Evolutionary conservation across 2,888 invertebrate genomes (phyloP).

Genomic region (Platerodrilus igneus): DNA sequence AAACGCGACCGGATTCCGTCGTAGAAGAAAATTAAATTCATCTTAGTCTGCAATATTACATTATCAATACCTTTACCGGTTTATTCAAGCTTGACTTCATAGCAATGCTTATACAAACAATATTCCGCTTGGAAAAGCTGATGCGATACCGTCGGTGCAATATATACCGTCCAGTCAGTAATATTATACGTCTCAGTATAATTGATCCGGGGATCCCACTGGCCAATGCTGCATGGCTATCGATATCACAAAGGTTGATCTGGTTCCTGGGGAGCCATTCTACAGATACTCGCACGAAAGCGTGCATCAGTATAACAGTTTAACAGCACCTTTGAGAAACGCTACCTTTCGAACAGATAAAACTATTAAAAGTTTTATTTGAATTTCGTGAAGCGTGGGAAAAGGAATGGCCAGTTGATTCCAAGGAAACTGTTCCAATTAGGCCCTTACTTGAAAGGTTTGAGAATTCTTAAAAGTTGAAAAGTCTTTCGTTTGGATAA

Average conservation of each 20-base stretch:
- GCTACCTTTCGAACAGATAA: constrained; percentile 38
- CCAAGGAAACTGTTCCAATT: no score
- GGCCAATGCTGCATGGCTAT: constrained; percentile 19
- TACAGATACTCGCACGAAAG: constrained; percentile 42
- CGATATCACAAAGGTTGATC: constrained; percentile 26
- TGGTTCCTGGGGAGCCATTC: constrained; percentile 44
- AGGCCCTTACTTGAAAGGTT: no score
- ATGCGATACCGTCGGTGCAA: constrained; percentile 19
- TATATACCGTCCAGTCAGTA: no score
- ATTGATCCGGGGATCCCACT: constrained; percentile 25
- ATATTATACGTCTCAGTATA: constrained; percentile 23
- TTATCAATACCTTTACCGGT: constrained; percentile 20
- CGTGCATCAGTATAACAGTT: constrained; percentile 42
- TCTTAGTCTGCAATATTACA: constrained; percentile 19
- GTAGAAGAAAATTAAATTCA: constrained; percentile 21
- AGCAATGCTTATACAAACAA: constrained; percentile 21
- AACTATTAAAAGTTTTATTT: constrained; percentile 44
- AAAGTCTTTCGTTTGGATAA: no score
- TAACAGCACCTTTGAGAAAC: constrained; percentile 42
- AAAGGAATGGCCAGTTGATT: constrained; percentile 18
- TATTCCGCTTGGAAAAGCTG: constrained; percentile 19
- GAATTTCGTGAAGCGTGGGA: constrained; percentile 22
- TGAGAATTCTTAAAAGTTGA: no score
- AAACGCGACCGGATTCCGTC: no score
- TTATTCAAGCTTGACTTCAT: constrained; percentile 19